phyloP scores from a whole-genome alignment of 2,113 vertebrate genomes.

The Myotis lucifugus region DNA sequence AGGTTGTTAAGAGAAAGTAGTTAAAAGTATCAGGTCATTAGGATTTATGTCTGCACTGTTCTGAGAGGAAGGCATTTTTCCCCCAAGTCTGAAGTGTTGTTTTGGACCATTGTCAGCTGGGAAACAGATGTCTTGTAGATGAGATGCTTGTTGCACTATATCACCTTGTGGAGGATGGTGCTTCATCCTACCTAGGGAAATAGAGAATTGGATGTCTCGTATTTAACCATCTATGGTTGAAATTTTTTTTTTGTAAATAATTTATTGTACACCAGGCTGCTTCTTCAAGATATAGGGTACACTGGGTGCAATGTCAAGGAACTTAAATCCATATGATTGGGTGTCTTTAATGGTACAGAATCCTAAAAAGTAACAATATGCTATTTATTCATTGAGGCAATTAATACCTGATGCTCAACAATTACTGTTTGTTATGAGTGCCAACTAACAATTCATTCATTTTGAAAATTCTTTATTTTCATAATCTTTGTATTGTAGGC shows the following conservation, averaged over 20 bases:
- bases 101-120: conserved; percentile 73
- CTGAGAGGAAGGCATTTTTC: conserved; percentile 73
- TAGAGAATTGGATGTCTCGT: conserved; percentile 26
- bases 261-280: not conserved
- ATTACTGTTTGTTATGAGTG: not conserved
- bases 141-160: conserved; percentile 64
- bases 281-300: not conserved
- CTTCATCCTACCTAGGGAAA: conserved; percentile 64
- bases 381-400: not conserved
- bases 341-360: not conserved
- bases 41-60: conserved; percentile 64
- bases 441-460: not conserved
- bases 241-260: not conserved
- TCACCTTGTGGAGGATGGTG: conserved; percentile 57
- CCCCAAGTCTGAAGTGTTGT: conserved; percentile 63
- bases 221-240: conserved; percentile 60
- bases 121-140: conserved; percentile 75
- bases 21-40: conserved; percentile 77
- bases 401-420: not conserved
- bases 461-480: not conserved
- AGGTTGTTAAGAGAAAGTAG: conserved; percentile 75
- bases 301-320: not conserved
- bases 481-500: not conserved
- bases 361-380: not conserved
- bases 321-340: not conserved